A percentile compares a stretch with the other conserved stretches of the same genome.
Evolutionary conservation across 1,140 invertebrate genomes (phyloP).

Genomic region (Pararge aegeria): DNA sequence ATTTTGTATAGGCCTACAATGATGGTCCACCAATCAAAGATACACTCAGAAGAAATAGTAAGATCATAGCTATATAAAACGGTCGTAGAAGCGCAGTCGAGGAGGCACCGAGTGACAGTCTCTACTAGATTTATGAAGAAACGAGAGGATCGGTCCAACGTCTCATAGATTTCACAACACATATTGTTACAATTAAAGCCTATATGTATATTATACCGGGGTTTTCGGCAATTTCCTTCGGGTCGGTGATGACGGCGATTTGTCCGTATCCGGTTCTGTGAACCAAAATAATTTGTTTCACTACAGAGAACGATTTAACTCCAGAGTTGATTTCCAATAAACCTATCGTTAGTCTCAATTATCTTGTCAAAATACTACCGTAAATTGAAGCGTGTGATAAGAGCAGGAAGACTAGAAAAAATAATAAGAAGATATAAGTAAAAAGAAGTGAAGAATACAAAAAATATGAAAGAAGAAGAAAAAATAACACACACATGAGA

Average conservation of each 20-base stretch:
- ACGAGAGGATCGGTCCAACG: slow-evolving; percentile 50
- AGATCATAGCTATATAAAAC: slow-evolving; percentile 42
- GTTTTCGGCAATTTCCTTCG: slow-evolving; percentile 96
- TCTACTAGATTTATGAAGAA: slow-evolving; percentile 68
- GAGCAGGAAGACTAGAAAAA: slow-evolving; percentile 11
- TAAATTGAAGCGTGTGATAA: slow-evolving; percentile 6
- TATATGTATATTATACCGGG: slow-evolving; percentile 89
- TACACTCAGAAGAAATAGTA: slow-evolving; percentile 28
- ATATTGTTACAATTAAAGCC: slow-evolving; percentile 73
- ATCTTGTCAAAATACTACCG: neutral
- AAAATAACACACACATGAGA: slow-evolving; percentile 5
- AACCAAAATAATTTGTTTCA: slow-evolving; percentile 55
- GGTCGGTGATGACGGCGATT: slow-evolving; percentile 91
- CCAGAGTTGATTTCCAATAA: neutral
- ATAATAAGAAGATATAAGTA: neutral
- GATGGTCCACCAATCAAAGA: slow-evolving; percentile 24
- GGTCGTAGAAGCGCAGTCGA: slow-evolving; percentile 51
- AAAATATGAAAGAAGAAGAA: slow-evolving; percentile 2
- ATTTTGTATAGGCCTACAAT: neutral
- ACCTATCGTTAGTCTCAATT: neutral
- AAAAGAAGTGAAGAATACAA: neutral
- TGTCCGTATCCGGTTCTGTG: slow-evolving; percentile 88
- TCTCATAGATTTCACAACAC: slow-evolving; percentile 74
- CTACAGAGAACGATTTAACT: neutral
- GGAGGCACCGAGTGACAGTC: slow-evolving; percentile 74